These are phyloP conservation scores for Lucifuga dentata DNA, from an alignment of 2,113 vertebrate genomes.

Conservation along the genomic window DNA sequence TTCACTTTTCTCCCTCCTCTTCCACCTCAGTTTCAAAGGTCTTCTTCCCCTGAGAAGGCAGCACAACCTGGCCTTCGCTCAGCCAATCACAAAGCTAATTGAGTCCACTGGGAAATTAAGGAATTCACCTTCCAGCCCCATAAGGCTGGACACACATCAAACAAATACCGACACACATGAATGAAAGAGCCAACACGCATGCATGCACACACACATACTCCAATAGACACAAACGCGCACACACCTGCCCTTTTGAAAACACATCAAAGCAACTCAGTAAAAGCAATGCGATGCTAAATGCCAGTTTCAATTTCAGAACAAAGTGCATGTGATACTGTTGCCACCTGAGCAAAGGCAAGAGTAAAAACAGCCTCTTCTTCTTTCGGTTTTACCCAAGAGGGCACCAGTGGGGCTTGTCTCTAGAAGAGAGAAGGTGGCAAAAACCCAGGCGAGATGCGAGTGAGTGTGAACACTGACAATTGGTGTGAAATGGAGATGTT, in stretches of 20 bases:
- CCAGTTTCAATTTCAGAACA: conserved; percentile 78
- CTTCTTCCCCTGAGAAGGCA: conserved; percentile 76
- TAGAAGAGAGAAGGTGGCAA: conserved; percentile 38
- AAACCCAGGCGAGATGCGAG: conserved; percentile 31
- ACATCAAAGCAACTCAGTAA: conserved; percentile 76
- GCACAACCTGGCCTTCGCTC: conserved; percentile 79
- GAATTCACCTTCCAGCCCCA: conserved; percentile 81
- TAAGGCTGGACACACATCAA: conserved; percentile 84
- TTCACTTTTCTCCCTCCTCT: conserved; percentile 65
- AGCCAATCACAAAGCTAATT: conserved; percentile 84
- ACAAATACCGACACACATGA: conserved; percentile 78
- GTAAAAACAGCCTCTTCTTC: conserved; percentile 46
- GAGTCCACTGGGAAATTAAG: conserved; percentile 82
- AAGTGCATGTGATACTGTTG: conserved; percentile 68
- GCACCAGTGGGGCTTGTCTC: conserved; percentile 15
- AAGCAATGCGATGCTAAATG: conserved; percentile 76
- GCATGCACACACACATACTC: conserved; percentile 5
- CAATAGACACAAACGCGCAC: conserved; percentile 14
- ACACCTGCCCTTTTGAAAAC: conserved; percentile 76
- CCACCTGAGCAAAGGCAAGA: conserved; percentile 64
- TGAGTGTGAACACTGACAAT: conserved; percentile 59
- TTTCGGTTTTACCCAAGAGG: conserved; percentile 32
- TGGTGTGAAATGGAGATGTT: conserved; percentile 67
- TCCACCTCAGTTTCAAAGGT: conserved; percentile 80
- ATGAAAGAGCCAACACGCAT: conserved; percentile 37